phyloP scores from a whole-genome alignment of 2,888 invertebrate genomes.

The Melolontha melolontha region DNA sequence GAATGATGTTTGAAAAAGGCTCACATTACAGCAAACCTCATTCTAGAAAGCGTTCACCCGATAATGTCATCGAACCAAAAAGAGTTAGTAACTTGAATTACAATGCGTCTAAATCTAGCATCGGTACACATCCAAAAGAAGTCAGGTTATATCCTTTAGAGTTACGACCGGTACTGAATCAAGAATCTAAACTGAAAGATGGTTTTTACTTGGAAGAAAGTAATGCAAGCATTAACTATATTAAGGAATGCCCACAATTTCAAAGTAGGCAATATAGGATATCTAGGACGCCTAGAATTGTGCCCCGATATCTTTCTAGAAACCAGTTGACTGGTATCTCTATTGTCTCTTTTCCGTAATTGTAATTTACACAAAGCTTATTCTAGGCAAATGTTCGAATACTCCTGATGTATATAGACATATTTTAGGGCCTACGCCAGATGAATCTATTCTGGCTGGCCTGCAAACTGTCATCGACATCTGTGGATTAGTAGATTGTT shows the following conservation, averaged over 20 bases:
- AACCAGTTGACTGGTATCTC: background rate
- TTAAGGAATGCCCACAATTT: background rate
- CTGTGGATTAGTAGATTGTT: conserved; percentile 42
- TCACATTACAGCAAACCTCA: background rate
- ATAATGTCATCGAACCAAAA: conserved; percentile 28
- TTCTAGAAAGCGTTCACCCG: conserved; percentile 2
- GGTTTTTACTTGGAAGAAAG: background rate
- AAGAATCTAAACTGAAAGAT: conserved; percentile 25
- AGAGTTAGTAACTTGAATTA: conserved; percentile 20
- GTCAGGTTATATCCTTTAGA: conserved; percentile 39
- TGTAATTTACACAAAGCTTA: background rate
- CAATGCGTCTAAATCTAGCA: conserved; percentile 34
- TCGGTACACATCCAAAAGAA: conserved; percentile 40
- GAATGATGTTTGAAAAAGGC: conserved; percentile 10
- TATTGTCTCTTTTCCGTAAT: background rate
- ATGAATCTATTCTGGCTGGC: conserved; percentile 59
- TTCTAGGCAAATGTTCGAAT: conserved; percentile 29
- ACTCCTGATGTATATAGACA: conserved; percentile 45
- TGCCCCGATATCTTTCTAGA: background rate
- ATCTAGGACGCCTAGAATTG: conserved; percentile 22
- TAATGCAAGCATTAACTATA: background rate
- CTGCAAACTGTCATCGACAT: conserved; percentile 56
- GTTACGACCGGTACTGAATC: conserved; percentile 38
- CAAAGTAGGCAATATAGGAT: conserved; percentile 2
- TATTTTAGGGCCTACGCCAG: conserved; percentile 57